These are phyloP conservation scores for Lutjanus argentimaculatus DNA, from an alignment of 2,797 vertebrate species.

Conservation along the genomic window DNA sequence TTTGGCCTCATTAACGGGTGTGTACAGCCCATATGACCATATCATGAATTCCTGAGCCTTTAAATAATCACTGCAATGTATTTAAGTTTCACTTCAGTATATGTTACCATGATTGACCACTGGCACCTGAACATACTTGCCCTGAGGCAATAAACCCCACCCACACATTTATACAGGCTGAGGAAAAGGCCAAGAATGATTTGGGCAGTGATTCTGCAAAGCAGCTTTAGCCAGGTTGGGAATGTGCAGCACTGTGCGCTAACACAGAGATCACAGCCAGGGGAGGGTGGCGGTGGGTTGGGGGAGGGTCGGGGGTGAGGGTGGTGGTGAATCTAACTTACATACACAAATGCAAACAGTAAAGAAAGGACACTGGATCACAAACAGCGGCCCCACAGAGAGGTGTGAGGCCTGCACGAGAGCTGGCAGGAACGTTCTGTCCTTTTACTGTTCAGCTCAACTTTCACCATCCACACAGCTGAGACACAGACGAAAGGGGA, in stretches of 20 bases:
- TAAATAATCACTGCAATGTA: slow-evolving; percentile 32
- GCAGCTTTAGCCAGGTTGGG: slow-evolving; percentile 31
- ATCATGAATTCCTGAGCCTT: slow-evolving; percentile 25
- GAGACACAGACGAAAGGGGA: slow-evolving; percentile 10
- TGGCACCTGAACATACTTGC: slow-evolving; percentile 25
- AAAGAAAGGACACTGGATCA: slow-evolving; percentile 30
- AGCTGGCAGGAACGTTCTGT: slow-evolving; percentile 51
- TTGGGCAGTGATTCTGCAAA: slow-evolving; percentile 35
- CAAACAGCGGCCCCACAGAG: slow-evolving; percentile 14
- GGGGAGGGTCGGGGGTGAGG: no score
- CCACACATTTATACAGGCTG: slow-evolving; percentile 31
- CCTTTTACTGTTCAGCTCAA: slow-evolving; percentile 22
- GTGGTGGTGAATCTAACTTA: neutral
- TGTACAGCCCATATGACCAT: slow-evolving; percentile 26
- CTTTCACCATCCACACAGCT: slow-evolving; percentile 22
- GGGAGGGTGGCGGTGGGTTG: no score
- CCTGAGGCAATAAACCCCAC: slow-evolving; percentile 28
- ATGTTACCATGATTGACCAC: slow-evolving; percentile 29
- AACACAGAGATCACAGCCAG: slow-evolving; percentile 3
- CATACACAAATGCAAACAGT: neutral
- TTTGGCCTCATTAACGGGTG: slow-evolving; percentile 19
- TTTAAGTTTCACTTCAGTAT: slow-evolving; percentile 13
- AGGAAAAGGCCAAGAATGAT: slow-evolving; percentile 19
- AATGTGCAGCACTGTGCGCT: slow-evolving; percentile 43
- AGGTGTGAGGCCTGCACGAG: slow-evolving; percentile 11